Evolutionary conservation across 2,888 invertebrate genomes (phyloP).

Genomic region (Apamea sordens): DNA sequence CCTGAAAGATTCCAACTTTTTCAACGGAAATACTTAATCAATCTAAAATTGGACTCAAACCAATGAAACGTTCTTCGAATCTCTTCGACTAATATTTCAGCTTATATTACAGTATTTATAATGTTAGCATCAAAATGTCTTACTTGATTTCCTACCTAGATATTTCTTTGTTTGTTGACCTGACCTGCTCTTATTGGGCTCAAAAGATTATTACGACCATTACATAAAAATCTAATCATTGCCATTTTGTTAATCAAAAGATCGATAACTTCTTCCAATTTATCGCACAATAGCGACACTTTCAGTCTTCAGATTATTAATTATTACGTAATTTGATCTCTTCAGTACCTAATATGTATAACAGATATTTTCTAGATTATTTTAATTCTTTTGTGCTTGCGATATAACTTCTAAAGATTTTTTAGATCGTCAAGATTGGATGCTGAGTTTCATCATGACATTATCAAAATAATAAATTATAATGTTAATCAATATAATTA

Average conservation of each 20-base stretch:
- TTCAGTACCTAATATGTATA: not conserved
- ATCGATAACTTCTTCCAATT: constrained; percentile 22
- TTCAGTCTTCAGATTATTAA: constrained; percentile 18
- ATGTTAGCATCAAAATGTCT: not conserved
- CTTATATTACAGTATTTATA: not conserved
- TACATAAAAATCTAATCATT: constrained; percentile 26
- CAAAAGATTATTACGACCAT: not conserved
- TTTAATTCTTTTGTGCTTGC: not conserved
- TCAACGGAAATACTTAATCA: not conserved
- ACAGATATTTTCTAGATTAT: constrained; percentile 2
- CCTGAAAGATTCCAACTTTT: too few species aligned
- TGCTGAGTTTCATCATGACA: constrained; percentile 9
- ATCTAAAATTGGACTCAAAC: not conserved
- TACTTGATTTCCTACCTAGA: constrained; percentile 18
- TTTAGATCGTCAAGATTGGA: not conserved
- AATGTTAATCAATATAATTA: not conserved
- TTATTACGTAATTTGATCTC: constrained; percentile 4
- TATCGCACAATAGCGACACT: constrained; percentile 21
- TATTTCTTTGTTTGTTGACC: constrained; percentile 19
- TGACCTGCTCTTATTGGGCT: constrained; percentile 10
- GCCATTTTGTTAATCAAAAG: not conserved
- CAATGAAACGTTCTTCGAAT: too few species aligned
- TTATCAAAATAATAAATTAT: not conserved
- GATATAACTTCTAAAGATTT: not conserved
- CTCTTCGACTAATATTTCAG: not conserved